phyloP scores from a whole-genome alignment of 2,888 invertebrate genomes.

The Drosophila rellima region DNA sequence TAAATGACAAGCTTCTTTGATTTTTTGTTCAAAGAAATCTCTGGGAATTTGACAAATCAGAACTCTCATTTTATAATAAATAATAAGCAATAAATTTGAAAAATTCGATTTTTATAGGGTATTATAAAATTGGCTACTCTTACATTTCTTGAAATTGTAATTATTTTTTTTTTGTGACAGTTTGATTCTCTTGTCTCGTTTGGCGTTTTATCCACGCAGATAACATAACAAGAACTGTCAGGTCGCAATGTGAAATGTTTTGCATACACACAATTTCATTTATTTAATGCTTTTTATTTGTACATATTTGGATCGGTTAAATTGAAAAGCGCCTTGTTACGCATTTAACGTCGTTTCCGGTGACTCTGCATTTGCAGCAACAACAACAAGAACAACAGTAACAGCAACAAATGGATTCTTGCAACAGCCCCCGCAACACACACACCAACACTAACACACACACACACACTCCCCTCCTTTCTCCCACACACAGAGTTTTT shows the following conservation, averaged over 20 bases:
- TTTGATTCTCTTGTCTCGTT: constrained; percentile 4
- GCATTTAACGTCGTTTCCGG: constrained; percentile 80
- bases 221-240: constrained; percentile 58
- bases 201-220: constrained; percentile 37
- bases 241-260: constrained; percentile 60
- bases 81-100: neutral
- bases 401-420: constrained; percentile 20
- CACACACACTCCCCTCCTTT: neutral
- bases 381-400: neutral
- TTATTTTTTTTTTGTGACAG: constrained; percentile 29
- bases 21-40: too few relatives aligned
- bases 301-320: constrained; percentile 74
- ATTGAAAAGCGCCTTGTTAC: constrained; percentile 79
- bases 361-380: constrained; percentile 21
- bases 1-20: too few relatives aligned
- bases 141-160: neutral
- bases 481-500: constrained; percentile 14
- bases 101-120: constrained; percentile 1
- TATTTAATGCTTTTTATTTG: constrained; percentile 74
- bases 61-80: neutral
- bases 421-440: constrained; percentile 23
- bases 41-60: neutral
- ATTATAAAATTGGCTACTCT: neutral
- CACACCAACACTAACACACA: neutral
- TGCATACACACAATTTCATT: constrained; percentile 76